Percentiles rank a stretch among this genome's conserved stretches.
Conservation (phyloP, 1,140 invertebrate genomes). For the Archegozetes longisetosus region DNA sequence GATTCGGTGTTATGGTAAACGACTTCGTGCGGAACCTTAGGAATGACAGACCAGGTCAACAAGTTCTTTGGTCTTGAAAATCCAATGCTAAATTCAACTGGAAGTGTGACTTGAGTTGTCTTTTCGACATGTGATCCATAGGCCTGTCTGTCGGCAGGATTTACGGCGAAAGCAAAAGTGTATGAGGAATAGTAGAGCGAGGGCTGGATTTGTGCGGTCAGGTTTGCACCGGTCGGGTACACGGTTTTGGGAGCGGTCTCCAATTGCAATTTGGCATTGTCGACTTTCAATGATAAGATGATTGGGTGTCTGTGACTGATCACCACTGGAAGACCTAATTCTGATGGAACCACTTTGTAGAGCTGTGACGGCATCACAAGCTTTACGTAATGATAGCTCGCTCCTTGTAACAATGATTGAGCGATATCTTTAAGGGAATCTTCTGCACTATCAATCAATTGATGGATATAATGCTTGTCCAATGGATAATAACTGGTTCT, state of each 20-base stretch:
- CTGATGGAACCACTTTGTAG: conserved; percentile 18
- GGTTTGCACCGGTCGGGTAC: conserved; percentile 13
- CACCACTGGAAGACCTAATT: conserved; percentile 18
- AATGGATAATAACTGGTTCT: conserved; percentile 15
- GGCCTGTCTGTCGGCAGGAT: conserved; percentile 3
- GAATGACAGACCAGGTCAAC: conserved; percentile 14
- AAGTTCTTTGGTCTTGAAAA: conserved; percentile 12
- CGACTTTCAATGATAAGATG: conserved; percentile 16
- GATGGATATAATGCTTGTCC: conserved; percentile 16
- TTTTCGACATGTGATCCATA: conserved; percentile 11
- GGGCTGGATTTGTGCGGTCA: conserved; percentile 15
- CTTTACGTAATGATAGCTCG: conserved; percentile 16
- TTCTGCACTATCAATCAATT: conserved; percentile 12
- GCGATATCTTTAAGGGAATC: conserved; percentile 7
- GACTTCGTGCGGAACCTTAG: conserved; percentile 10
- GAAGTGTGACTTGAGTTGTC: conserved; percentile 11
- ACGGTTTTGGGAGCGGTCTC: conserved; percentile 3
- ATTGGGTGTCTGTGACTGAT: conserved; percentile 16
- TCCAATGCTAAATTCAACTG: conserved; percentile 13
- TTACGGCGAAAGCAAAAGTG: conserved; percentile 14
- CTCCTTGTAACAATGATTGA: conserved; percentile 1
- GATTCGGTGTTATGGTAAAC: conserved; percentile 14
- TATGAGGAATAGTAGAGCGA: conserved; percentile 5
- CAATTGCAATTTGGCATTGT: conserved; percentile 6
- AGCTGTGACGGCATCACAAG: conserved; percentile 14